Conservation (phyloP, 2,113 vertebrate genomes). For the Tinamus guttatus region DNA sequence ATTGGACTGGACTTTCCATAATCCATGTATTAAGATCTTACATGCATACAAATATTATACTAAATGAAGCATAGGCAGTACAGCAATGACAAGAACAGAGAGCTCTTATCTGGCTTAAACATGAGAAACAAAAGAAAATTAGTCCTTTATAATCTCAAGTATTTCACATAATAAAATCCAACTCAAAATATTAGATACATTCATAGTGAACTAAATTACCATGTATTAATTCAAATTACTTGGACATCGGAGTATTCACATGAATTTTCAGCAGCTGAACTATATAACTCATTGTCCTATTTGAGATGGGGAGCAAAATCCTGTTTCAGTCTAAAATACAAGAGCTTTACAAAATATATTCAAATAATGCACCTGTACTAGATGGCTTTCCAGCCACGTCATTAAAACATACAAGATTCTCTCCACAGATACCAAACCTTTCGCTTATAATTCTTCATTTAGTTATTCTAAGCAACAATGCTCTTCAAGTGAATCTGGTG, state of each 20-base stretch:
- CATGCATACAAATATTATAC: not conserved
- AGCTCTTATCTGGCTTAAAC: not conserved
- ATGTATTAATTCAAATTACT: not conserved
- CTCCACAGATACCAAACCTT: not conserved
- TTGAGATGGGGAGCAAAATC: not conserved
- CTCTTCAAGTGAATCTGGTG: not conserved
- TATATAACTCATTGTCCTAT: not conserved
- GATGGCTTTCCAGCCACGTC: not conserved
- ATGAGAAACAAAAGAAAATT: not conserved
- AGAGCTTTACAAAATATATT: not conserved
- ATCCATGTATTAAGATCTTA: not conserved
- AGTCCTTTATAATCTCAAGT: not conserved
- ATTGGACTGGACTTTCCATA: not conserved
- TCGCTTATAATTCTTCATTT: not conserved
- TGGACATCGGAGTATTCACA: not conserved
- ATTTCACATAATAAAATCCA: not conserved
- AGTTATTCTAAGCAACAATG: not conserved
- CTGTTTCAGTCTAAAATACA: not conserved
- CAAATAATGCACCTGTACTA: not conserved
- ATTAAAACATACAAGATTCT: not conserved
- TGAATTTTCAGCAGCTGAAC: not conserved
- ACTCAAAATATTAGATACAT: not conserved
- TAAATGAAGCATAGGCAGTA: not conserved
- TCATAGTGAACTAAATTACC: not conserved
- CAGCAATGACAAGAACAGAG: not conserved